Evolutionary conservation across 2,888 invertebrate species (phyloP), one percentile per base, ranked within the genome.

Genomic region (Invenusta paracnida): DNA sequence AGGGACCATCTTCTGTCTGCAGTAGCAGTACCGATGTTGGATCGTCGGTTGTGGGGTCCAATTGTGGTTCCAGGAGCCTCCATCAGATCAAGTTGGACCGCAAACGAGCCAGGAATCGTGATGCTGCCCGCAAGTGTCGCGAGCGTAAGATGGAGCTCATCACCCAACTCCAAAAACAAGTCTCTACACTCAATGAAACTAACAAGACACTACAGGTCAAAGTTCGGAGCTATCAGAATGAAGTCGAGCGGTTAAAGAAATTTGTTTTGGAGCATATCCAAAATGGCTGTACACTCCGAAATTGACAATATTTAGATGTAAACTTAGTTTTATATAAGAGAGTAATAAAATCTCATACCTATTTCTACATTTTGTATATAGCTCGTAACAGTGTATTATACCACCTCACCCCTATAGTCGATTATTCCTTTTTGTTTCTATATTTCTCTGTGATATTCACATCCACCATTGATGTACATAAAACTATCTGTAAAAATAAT

Each of bases 111-210:
- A 30, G 85, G 30, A 85, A 85, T 25, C n/a, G 85, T 17, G 85
- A 85, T 31, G 85, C 85, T 31, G 85, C 85, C 11, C 79, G 85
- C n/a, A 85, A 85, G n/a, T 85, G 85, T 48, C 29, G 85, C 17
- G 85, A 85, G 29, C 85, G 85, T 0, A 85, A 85, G 29, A 25
- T 85, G 0, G 82, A 85, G n/a, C 85, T 82, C 0, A 85, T 85
- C 28, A 30, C 48, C 30, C 48, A 84, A 82, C 84, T 85, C 0
- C 81, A 85, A 30, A 84, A 85, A 66, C 82, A 84, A 48, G 85
- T 85, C n/a, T 28, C 30, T 23, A 17, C 66, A 27, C 66, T 85
- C 30, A 85, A 30, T 30, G 31, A 30, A 25, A 30, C 27, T 25
- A 83, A 83, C 13, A 83, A 66, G 23, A 30, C 48, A 17, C 83